phyloP scores from a whole-genome alignment of 1,140 invertebrate species.

The Atopsyche davidsoni region DNA sequence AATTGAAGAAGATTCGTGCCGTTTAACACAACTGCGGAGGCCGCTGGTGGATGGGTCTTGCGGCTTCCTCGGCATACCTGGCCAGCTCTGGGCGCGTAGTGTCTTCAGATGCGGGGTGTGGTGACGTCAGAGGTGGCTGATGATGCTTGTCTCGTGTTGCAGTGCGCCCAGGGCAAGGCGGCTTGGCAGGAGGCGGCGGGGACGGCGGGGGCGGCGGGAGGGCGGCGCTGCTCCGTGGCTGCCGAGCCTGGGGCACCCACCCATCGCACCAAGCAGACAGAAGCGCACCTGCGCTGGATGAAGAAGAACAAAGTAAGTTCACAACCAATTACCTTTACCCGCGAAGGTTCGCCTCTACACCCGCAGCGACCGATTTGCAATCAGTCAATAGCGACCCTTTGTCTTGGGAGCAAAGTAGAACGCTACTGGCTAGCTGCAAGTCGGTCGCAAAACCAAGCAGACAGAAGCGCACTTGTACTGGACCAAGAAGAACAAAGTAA shows the following conservation, averaged over 20 bases:
- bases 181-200: constrained; percentile 66
- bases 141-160: constrained; percentile 37
- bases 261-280: constrained; percentile 50
- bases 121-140: neutral
- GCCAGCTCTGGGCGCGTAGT: neutral
- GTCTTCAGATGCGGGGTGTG: neutral
- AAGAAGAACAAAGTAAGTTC: constrained; percentile 74
- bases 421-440: too few species aligned
- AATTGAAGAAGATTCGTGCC: too few species aligned
- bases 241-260: constrained; percentile 56
- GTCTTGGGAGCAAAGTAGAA: too few species aligned
- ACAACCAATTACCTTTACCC: too few species aligned
- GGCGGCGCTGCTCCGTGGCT: constrained; percentile 62
- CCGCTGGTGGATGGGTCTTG: neutral
- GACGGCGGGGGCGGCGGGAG: constrained; percentile 37
- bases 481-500: constrained; percentile 78
- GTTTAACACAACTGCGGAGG: too few species aligned
- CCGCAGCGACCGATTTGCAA: too few species aligned
- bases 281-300: constrained; percentile 65
- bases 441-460: constrained; percentile 54
- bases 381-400: too few species aligned
- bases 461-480: constrained; percentile 56
- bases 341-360: too few species aligned
- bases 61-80: neutral
- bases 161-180: constrained; percentile 70